Evolutionary conservation across 2,888 invertebrate genomes (phyloP).

Genomic region (Syritta pipiens): DNA sequence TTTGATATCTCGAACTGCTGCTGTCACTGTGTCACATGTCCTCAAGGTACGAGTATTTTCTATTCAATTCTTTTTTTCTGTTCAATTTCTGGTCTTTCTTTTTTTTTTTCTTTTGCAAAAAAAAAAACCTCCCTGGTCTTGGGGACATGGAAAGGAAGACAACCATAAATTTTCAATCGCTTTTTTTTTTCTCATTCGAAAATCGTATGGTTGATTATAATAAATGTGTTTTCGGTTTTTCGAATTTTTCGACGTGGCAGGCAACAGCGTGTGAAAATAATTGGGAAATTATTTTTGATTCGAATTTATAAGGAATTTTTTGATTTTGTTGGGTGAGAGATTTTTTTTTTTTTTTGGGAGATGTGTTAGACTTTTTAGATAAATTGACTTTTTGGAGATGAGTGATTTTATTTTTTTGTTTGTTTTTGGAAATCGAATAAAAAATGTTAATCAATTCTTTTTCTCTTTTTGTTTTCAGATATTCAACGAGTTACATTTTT

Average conservation of each 20-base stretch:
- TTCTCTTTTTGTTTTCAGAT: too few relatives aligned
- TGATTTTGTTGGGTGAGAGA: neutral
- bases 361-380: neutral
- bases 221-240: constrained; percentile 32
- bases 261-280: constrained; percentile 35
- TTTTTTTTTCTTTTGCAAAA: neutral
- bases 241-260: constrained; percentile 3
- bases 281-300: constrained; percentile 31
- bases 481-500: constrained; percentile 4
- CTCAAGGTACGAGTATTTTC: neutral
- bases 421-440: constrained; percentile 23
- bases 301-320: neutral
- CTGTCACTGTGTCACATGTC: constrained; percentile 10
- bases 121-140: neutral
- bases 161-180: neutral
- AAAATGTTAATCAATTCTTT: neutral
- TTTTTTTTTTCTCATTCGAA: neutral
- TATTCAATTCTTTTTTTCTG: neutral
- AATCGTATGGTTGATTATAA: constrained; percentile 12
- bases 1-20: constrained; percentile 9
- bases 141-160: neutral
- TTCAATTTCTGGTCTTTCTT: constrained; percentile 10
- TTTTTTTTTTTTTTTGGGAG: neutral
- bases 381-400: too few relatives aligned
- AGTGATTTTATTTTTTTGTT: too few relatives aligned